Evolutionary conservation across 2,888 invertebrate genomes (phyloP).

Genomic region (Eristalis arbustorum): DNA sequence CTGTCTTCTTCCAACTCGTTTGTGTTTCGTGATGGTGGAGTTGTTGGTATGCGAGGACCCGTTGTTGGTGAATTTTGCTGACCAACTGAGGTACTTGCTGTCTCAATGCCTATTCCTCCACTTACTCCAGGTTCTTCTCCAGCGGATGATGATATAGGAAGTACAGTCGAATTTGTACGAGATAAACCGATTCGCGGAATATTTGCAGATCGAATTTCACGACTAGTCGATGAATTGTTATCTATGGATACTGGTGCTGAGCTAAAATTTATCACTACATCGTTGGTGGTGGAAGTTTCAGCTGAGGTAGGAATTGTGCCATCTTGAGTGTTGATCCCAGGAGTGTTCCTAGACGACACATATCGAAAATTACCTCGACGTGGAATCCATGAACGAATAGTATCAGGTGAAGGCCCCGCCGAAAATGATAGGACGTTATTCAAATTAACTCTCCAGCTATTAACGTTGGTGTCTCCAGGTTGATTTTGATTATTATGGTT

Average conservation of each 20-base stretch:
- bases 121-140: slow-evolving; percentile 3
- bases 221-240: slow-evolving; percentile 20
- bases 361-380: slow-evolving; percentile 75
- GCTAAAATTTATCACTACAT: slow-evolving; percentile 47
- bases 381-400: slow-evolving; percentile 76
- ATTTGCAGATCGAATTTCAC: slow-evolving; percentile 18
- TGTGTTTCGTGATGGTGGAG: slow-evolving; percentile 62
- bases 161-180: slow-evolving; percentile 21
- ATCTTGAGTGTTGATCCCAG: slow-evolving; percentile 55
- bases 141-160: neutral
- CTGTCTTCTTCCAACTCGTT: slow-evolving; percentile 73
- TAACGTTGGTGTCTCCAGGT: slow-evolving; percentile 53
- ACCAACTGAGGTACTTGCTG: slow-evolving; percentile 26
- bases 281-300: slow-evolving; percentile 6
- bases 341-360: slow-evolving; percentile 67
- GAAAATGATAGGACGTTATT: slow-evolving; percentile 77
- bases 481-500: slow-evolving; percentile 65
- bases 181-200: slow-evolving; percentile 30
- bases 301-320: slow-evolving; percentile 8
- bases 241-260: slow-evolving; percentile 43
- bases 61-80: neutral
- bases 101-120: slow-evolving; percentile 39
- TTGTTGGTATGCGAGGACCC: slow-evolving; percentile 18
- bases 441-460: slow-evolving; percentile 76
- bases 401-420: slow-evolving; percentile 75